Conservation (phyloP, 53 echinoderm and acorn worm species). For the Echinarachnius parma region DNA sequence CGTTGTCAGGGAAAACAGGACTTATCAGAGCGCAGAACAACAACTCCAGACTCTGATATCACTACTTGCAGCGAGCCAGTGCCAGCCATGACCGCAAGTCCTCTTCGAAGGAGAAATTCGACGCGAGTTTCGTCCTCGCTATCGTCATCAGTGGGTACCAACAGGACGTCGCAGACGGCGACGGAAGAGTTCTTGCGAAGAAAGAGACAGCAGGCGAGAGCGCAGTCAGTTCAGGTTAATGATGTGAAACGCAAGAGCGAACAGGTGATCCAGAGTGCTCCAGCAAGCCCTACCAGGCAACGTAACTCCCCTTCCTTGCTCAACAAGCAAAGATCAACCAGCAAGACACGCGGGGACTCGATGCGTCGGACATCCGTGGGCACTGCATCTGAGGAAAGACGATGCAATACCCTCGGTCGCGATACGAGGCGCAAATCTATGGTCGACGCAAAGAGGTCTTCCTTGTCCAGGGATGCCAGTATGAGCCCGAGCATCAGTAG, state of each 20-base stretch:
- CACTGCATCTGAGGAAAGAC: slow-evolving; percentile 21
- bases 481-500: slow-evolving; percentile 25
- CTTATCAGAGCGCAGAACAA: slow-evolving; percentile 2
- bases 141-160: too few relatives aligned
- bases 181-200: slow-evolving; percentile 61
- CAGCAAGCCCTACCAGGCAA: slow-evolving; percentile 76
- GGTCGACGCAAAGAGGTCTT: too few relatives aligned
- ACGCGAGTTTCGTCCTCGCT: slow-evolving; percentile 28
- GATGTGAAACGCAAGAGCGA: slow-evolving; percentile 20
- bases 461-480: slow-evolving; percentile 34
- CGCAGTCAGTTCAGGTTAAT: slow-evolving; percentile 11
- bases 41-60: slow-evolving; percentile 36
- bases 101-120: slow-evolving; percentile 28
- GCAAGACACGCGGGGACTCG: slow-evolving; percentile 17
- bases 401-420: too few relatives aligned
- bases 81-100: slow-evolving; percentile 29
- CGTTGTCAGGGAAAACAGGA: slow-evolving; percentile 10
- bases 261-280: slow-evolving; percentile 56
- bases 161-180: slow-evolving; percentile 60
- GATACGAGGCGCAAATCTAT: too few relatives aligned
- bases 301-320: slow-evolving; percentile 23
- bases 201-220: slow-evolving; percentile 54
- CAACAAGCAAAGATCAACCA: not conserved
- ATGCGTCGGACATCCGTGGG: slow-evolving; percentile 9
- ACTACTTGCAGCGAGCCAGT: slow-evolving; percentile 32